These are phyloP conservation scores for Drosophila tropicalis DNA, from an alignment of 1,140 invertebrate species.

Conservation along the genomic window DNA sequence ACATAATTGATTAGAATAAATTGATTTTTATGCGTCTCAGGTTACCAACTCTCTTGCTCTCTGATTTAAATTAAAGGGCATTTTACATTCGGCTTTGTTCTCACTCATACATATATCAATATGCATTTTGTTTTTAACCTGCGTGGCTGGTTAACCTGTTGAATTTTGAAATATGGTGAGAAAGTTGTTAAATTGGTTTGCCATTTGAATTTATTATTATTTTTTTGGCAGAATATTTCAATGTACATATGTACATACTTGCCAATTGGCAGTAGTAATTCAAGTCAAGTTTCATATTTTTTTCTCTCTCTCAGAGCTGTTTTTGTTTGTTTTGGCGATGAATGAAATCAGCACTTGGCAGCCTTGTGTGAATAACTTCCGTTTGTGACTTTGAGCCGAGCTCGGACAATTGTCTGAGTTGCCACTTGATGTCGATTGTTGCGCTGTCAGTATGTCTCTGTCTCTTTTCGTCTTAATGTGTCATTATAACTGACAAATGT, in stretches of 20 bases:
- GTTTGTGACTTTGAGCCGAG: slow-evolving; percentile 28
- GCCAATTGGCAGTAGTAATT: slow-evolving; percentile 65
- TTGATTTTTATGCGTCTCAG: too few relatives aligned
- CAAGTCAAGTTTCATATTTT: slow-evolving; percentile 31
- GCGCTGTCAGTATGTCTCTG: slow-evolving; percentile 33
- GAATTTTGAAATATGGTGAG: slow-evolving; percentile 49
- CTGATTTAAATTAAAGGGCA: not conserved
- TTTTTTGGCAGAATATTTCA: slow-evolving; percentile 28
- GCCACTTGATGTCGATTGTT: slow-evolving; percentile 50
- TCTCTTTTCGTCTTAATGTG: slow-evolving; percentile 46
- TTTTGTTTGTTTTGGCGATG: slow-evolving; percentile 32
- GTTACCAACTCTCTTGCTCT: not conserved
- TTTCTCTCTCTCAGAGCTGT: not conserved
- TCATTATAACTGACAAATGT: slow-evolving; percentile 65
- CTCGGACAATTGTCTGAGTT: slow-evolving; percentile 49
- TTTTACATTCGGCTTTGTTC: not conserved
- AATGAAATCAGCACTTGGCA: slow-evolving; percentile 68
- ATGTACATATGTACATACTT: not conserved
- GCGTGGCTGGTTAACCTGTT: slow-evolving; percentile 43
- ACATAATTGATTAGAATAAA: too few relatives aligned
- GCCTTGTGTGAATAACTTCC: slow-evolving; percentile 63
- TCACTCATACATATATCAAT: not conserved
- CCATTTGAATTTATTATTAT: slow-evolving; percentile 16
- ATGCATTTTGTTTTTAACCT: slow-evolving; percentile 11
- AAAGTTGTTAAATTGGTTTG: slow-evolving; percentile 40